Evolutionary conservation across 1,140 invertebrate species (phyloP), one percentile per base, ranked within the genome.

Genomic region (Ceratitis capitata): DNA sequence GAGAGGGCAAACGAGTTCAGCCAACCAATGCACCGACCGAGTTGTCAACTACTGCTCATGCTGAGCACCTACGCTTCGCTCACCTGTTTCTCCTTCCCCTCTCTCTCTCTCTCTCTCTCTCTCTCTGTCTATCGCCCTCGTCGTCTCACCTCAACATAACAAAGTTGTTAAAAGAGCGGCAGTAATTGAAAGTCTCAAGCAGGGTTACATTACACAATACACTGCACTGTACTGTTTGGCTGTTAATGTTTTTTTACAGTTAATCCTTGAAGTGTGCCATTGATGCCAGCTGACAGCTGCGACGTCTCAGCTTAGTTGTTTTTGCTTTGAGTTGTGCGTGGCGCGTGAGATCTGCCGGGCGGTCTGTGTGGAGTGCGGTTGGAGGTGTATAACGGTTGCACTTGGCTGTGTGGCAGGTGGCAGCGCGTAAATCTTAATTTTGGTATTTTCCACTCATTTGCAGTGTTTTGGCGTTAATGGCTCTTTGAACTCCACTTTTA

Each of bases 181-280:
- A 78, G 69, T 78, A 78, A 78, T 78, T 78, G 69, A 78, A 78
- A 78, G 69, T 78, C 35, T 78, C 39, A 78, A 78, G n/a, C 69
- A 78, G 39, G 9, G 39, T 78, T 39, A 39, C 19, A 45, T 10
- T 42, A 39, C 5, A 5, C 5, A 2, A n/a, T n/a, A n/a, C n/a
- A 45, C 39, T 45, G 69, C n/a, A n/a, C n/a, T 12, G 69, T 23
- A 7, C 12, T 26, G 6, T 26, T 61, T 29, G n/a, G 39, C 14
- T 26, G 19, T 45, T 69, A 16, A 32, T 61, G 47, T 49, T 49
- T 61, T 78, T 78, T 42, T 19, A 16, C 39, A 78, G 16, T 45
- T 78, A 45, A 78, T 45, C 2, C 69, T 42, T 78, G 69, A 78
- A 78, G 69, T 45, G n/a, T 23, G 23, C 29, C 51, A 56, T 56